A percentile compares a stretch with the other conserved stretches of the same genome.
Evolutionary conservation across 2,113 vertebrate species (phyloP).

Genomic region (Cricetomys ansorgei): DNA sequence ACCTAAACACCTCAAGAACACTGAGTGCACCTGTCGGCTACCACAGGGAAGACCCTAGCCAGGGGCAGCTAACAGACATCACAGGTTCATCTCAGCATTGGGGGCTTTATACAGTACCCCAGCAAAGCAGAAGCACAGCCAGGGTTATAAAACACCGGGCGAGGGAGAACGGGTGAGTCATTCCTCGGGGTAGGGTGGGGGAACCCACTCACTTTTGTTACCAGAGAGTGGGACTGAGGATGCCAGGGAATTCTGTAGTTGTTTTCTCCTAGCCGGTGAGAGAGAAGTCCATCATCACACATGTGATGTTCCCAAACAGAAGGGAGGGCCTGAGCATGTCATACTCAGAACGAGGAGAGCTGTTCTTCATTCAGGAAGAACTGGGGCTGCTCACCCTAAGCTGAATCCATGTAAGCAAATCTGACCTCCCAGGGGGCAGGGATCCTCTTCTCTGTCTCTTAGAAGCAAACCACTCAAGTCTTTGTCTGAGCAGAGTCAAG

Average conservation of each 20-base stretch:
- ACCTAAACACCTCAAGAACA: neutral
- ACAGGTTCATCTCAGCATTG: neutral
- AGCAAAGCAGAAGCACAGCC: neutral
- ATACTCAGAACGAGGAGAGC: constrained; percentile 96
- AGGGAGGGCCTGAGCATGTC: constrained; percentile 94
- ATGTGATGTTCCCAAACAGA: constrained; percentile 96
- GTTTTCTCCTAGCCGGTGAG: constrained; percentile 87
- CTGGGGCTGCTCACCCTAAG: constrained; percentile 94
- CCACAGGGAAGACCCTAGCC: neutral
- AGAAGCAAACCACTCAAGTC: neutral
- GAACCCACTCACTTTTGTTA: neutral
- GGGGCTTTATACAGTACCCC: neutral
- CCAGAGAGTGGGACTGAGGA: neutral
- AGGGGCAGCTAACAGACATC: too few species aligned
- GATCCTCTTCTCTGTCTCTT: neutral
- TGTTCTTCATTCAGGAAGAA: constrained; percentile 97
- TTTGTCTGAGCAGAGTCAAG: neutral
- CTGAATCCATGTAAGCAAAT: constrained; percentile 95
- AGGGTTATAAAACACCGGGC: neutral
- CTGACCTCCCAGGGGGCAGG: neutral
- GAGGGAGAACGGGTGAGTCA: neutral
- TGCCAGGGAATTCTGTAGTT: neutral
- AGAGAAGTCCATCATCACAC: constrained; percentile 95
- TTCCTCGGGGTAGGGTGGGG: neutral
- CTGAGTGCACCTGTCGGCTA: neutral